Evolutionary conservation across 2,888 invertebrate species (phyloP), one percentile per base, ranked within the genome.

Genomic region (Ormyrus thymus): DNA sequence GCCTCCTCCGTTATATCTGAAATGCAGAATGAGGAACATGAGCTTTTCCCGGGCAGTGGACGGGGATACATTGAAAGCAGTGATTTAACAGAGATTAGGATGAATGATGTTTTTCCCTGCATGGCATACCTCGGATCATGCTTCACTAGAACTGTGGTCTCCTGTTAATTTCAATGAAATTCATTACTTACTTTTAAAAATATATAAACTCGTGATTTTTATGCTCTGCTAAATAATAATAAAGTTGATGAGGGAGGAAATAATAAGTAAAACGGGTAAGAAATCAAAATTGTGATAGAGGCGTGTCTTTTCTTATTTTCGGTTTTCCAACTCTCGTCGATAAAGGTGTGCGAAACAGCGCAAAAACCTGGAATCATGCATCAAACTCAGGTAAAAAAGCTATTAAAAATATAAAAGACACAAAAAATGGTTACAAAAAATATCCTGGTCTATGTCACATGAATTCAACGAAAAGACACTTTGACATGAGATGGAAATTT

Each of bases 31-130:
- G 29, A 4, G 4, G 3, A 29, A 29, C 29, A 29, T 29, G 29
- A 29, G 15, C 61, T 55, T 72, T 50, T 55, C 13, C 53, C 55
- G 66, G 15, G 82, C 51, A 83, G 81, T 79, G 76, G 81, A 81
- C 75, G 61, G 46, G 66, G 46, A 70, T 84, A 90, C 90, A 90
- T 88, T 86, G 78, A 90, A 90, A 90, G 90, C 90, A 87, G 86
- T 90, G 90, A 90, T 85, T 86, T 84, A 87, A 89, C 89, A 88
- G 87, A 88, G 87, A 89, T 89, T 89, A 89, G 87, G 86, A 89
- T 90, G 89, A 88, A 86, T 89, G 88, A 89, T 89, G 89, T 87
- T 86, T 29, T 80, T 90, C 87, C 89, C 90, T 89, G 89, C 88
- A 88, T 89, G 87, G 88, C 85, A 88, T 88, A 87, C 87, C 88